Percentiles rank a stretch among this genome's conserved stretches.
Conservation (phyloP, 2,113 vertebrate species). For the Pteropus alecto region DNA sequence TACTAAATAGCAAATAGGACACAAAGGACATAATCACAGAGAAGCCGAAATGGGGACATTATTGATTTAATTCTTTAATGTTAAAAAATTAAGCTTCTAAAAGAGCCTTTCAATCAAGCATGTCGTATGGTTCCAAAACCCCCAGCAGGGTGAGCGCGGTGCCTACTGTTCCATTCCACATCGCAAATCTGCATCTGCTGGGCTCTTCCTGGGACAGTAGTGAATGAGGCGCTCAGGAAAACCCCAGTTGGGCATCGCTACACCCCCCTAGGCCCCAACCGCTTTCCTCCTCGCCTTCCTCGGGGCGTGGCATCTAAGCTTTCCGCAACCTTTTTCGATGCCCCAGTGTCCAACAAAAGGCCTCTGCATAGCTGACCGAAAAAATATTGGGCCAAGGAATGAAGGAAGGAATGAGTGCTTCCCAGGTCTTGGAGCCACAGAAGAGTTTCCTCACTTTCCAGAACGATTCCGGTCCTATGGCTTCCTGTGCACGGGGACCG, state of each 20-base stretch:
- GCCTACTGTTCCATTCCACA: not conserved
- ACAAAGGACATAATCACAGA: constrained; percentile 64
- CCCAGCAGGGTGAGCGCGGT: not conserved
- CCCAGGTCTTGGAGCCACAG: not conserved
- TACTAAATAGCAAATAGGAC: constrained; percentile 57
- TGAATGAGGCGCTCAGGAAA: not conserved
- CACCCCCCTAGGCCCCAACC: not conserved
- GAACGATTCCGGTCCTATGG: not conserved
- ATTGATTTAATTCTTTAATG: constrained; percentile 70
- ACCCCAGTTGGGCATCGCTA: not conserved
- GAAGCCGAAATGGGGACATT: constrained; percentile 55
- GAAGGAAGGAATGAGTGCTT: not conserved
- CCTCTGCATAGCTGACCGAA: not conserved
- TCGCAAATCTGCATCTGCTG: not conserved
- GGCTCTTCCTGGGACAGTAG: not conserved
- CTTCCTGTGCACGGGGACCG: not conserved
- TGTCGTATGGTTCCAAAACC: constrained; percentile 54
- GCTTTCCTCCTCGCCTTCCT: not conserved
- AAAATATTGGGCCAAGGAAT: not conserved
- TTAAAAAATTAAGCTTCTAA: constrained; percentile 58
- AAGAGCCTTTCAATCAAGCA: constrained; percentile 56
- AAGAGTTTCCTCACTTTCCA: not conserved
- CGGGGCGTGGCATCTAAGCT: not conserved
- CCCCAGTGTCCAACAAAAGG: not conserved
- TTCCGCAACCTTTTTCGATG: not conserved